Evolutionary conservation across 2,888 invertebrate species (phyloP), one percentile per base, ranked within the genome.

Genomic region (Orthosia cruda): DNA sequence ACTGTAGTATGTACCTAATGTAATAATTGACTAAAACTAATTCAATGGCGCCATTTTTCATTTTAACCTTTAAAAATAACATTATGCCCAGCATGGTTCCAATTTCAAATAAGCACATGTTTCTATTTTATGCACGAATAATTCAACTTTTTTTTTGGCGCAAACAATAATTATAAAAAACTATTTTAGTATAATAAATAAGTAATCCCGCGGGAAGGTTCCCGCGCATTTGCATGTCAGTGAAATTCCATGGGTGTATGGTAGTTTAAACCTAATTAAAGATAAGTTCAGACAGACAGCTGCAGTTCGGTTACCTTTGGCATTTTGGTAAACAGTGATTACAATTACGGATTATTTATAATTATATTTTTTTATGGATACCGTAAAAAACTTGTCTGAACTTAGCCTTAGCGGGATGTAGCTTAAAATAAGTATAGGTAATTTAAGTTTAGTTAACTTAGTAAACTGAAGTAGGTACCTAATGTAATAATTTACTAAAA

Each of bases 281-380:
- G 58, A 5, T 67, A 81, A 69, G 69, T 69, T 69, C 54, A 81
- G 54, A 76, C 58, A 76, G 54, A 69, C 62, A 54, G 47, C 4
- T n/a, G 45, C 26, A 55, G n/a, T 61, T 4, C 40, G 20, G 5
- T 55, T 63, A 18, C 18, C 5, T 23, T 54, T 54, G 4, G 4
- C 3, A 47, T 57, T 26, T 16, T 16, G 12, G 4, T 16, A 5
- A 54, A 12, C n/a, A 13, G 2, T 4, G 20, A 12, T 45, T 32
- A 16, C 23, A 47, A 20, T 15, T 18, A 52, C 1, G n/a, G 5
- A n/a, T 57, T 23, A 0, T 3, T 15, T 18, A 23, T 20, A 0
- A 20, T 45, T 13, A 23, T 20, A 0, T 40, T 57, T 9, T 47
- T 26, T n/a, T 15, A 50, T 49, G 54, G 13, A 23, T 23, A 23